A percentile compares a stretch with the other conserved stretches of the same genome.
phyloP scores from a whole-genome alignment of 1,140 invertebrate species.

The Psilanteris sp. region DNA sequence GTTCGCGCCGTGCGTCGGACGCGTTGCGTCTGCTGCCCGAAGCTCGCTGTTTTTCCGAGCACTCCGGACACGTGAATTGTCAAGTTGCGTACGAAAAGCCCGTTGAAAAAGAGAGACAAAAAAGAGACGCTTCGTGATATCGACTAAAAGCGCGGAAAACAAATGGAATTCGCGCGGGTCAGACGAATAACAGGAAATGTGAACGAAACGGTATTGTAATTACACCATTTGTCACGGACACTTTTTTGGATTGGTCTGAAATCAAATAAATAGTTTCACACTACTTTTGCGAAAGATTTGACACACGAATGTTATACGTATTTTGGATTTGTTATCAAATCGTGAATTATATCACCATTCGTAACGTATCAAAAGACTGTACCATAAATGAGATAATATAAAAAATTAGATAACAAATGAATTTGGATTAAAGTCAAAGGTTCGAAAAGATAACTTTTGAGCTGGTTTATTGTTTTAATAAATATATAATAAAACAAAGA shows the following conservation, averaged over 20 bases:
- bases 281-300: not conserved
- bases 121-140: conserved; percentile 20
- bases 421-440: too few relatives aligned
- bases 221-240: conserved; percentile 39
- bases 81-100: conserved; percentile 30
- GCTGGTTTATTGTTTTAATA: too few relatives aligned
- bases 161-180: conserved; percentile 37
- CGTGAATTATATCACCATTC: too few relatives aligned
- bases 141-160: conserved; percentile 28
- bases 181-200: conserved; percentile 50
- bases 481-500: too few relatives aligned
- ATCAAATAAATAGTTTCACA: conserved; percentile 4
- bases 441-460: too few relatives aligned
- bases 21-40: conserved; percentile 31
- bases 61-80: conserved; percentile 15
- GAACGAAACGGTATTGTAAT: conserved; percentile 46
- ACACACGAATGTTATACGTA: too few relatives aligned
- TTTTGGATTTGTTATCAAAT: too few relatives aligned
- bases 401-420: too few relatives aligned
- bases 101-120: conserved; percentile 8
- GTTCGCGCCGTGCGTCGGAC: conserved; percentile 17
- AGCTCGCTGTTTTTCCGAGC: not conserved
- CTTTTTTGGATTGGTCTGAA: not conserved
- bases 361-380: too few relatives aligned
- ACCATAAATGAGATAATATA: too few relatives aligned